Evolutionary conservation across 2,113 vertebrate genomes (phyloP).

Genomic region (Saccopteryx bilineata): DNA sequence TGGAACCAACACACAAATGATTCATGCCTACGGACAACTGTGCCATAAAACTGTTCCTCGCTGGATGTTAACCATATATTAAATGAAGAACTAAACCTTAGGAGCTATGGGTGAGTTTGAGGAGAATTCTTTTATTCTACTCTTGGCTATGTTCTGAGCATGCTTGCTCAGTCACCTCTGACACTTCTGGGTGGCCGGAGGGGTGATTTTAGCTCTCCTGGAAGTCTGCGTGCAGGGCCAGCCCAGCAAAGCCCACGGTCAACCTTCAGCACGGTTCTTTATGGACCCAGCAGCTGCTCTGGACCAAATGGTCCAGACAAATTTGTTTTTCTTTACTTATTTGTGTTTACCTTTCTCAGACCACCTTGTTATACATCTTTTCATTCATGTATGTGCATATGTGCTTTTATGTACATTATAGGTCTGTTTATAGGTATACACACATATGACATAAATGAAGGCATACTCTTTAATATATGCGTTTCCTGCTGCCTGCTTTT

Average conservation of each 20-base stretch:
- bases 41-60: not conserved
- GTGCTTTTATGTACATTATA: not conserved
- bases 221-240: not conserved
- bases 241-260: not conserved
- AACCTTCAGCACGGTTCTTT: not conserved
- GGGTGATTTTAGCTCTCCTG: conserved; percentile 44
- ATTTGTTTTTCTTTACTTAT: not conserved
- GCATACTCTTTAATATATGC: not conserved
- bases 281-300: conserved; percentile 21
- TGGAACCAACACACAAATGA: conserved; percentile 8
- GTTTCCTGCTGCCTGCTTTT: not conserved
- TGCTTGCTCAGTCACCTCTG: not conserved
- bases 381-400: not conserved
- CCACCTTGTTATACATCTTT: not conserved
- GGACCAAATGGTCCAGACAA: not conserved
- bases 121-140: not conserved
- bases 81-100: not conserved
- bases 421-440: not conserved
- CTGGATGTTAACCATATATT: not conserved
- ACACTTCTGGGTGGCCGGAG: not conserved
- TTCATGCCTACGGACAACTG: not conserved
- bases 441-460: not conserved
- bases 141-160: not conserved
- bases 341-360: conserved; percentile 3
- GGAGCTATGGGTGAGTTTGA: not conserved